A percentile compares a stretch with the other conserved stretches of the same genome.
These are phyloP conservation scores for Hylaeus volcanicus DNA, from an alignment of 1,140 invertebrate genomes.

Conservation along the genomic window DNA sequence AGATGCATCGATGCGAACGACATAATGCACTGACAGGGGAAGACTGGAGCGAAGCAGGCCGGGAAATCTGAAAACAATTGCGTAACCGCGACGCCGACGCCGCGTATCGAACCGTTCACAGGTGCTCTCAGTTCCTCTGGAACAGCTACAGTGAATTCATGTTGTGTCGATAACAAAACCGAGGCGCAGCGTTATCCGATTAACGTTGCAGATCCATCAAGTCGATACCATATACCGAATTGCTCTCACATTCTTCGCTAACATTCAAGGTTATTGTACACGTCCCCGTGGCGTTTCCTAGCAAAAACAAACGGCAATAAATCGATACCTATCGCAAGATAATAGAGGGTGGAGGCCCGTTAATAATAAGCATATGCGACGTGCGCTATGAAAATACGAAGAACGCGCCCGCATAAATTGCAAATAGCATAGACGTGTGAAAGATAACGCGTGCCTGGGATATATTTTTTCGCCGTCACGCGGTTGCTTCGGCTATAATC, in stretches of 20 bases:
- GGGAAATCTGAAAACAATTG: not conserved
- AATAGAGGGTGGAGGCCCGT: constrained; percentile 34
- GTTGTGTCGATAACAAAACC: not conserved
- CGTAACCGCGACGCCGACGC: not conserved
- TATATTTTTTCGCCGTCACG: not conserved
- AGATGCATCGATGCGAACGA: not conserved
- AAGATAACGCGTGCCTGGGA: not conserved
- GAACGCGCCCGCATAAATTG: constrained; percentile 10
- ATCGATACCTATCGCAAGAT: constrained; percentile 16
- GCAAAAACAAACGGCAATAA: constrained; percentile 9
- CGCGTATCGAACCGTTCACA: not conserved
- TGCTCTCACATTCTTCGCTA: constrained; percentile 16
- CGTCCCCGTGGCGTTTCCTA: not conserved
- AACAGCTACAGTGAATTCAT: not conserved
- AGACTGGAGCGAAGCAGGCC: not conserved
- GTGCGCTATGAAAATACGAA: constrained; percentile 1
- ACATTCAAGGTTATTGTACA: constrained; percentile 20
- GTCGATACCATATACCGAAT: constrained; percentile 19
- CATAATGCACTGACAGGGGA: not conserved
- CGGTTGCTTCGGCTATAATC: not conserved
- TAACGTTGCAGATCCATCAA: not conserved
- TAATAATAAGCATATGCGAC: constrained; percentile 17
- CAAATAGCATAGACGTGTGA: not conserved
- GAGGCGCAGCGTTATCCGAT: constrained; percentile 1
- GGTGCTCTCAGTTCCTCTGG: not conserved